Evolutionary conservation across 2,113 vertebrate genomes (phyloP), one percentile per base, ranked within the genome.

Genomic region (Cyprinus carpio): DNA sequence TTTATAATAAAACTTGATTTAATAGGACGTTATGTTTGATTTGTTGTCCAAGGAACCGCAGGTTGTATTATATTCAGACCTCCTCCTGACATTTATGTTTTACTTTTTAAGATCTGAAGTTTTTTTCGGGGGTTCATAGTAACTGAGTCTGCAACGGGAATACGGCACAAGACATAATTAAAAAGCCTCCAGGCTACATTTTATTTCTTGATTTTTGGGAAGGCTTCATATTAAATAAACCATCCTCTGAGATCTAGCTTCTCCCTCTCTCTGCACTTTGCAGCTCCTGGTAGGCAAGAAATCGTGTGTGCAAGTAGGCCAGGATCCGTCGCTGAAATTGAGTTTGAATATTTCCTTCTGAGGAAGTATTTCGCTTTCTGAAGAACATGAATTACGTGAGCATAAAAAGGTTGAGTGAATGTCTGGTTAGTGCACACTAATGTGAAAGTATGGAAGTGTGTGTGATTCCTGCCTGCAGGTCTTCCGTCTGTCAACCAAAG

Each of bases 201-300:
- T 92, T 84, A 85, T 89, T 90, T 89, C 85, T 86, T 87, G 58
- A 74, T 85, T 86, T 76, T 85, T 58, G 6, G 15, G 51, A 86
- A 71, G 85, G 65, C 74, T 71, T 91, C 72, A 86, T 88, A 90
- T 90, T 89, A 87, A 91, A 91, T 91, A 91, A 91, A 87, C 75
- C 49, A 84, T 82, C 90, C 89, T 62, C 31, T 27, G 90, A 90
- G 89, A 90, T 87, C 88, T 79, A 81, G 60, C 65, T 67, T 31
- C 78, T 90, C 86, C 80, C 56, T 34, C 25, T 62, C 49, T 75
- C 64, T 37, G 88, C 87, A 89, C 87, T 78, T 75, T n/a, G 74
- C 69, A 78, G 82, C 76, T 75, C 67, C 87, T 46, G 43, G 43
- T 46, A 46, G 43, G 43, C 43, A 72, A 81, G 46, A 12, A 77